Percentiles rank a stretch among this genome's conserved stretches.
Conservation (phyloP, 2,797 vertebrate species). For the Sebastes taczanowskii region DNA sequence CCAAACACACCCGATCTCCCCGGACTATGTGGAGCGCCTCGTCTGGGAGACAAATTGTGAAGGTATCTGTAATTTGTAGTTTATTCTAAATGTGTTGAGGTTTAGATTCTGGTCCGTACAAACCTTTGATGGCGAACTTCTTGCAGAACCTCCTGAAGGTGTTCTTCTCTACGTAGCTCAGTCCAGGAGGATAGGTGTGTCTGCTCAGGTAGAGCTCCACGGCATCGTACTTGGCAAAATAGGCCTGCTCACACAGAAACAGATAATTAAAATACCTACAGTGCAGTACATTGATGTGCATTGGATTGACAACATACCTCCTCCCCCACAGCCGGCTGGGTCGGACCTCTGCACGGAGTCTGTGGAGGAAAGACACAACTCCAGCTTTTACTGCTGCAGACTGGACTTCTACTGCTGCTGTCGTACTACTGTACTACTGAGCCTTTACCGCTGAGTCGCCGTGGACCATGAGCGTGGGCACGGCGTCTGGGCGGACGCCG, state of each 20-base stretch:
- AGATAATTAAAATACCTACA: not conserved
- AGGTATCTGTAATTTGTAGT: not conserved
- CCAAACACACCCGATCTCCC: slow-evolving; percentile 45
- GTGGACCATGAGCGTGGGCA: slow-evolving; percentile 65
- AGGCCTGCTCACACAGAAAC: slow-evolving; percentile 48
- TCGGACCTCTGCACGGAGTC: not conserved
- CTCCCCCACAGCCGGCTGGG: slow-evolving; percentile 15
- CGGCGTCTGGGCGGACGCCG: slow-evolving; percentile 50
- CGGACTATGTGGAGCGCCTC: slow-evolving; percentile 44
- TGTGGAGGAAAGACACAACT: not conserved
- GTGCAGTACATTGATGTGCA: not conserved
- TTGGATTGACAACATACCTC: slow-evolving; percentile 30
- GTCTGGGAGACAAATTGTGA: slow-evolving; percentile 29
- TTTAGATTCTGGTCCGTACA: not conserved
- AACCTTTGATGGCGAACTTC: slow-evolving; percentile 71
- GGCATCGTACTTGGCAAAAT: slow-evolving; percentile 77
- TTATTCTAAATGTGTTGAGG: not conserved
- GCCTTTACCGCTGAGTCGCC: slow-evolving; percentile 42
- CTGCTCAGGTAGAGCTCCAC: slow-evolving; percentile 74
- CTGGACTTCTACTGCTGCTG: not conserved
- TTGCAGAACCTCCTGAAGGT: slow-evolving; percentile 80
- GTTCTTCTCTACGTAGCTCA: slow-evolving; percentile 79
- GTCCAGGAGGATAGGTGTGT: slow-evolving; percentile 67
- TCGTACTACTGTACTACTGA: not conserved
- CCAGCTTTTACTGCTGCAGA: not conserved